phyloP scores from a whole-genome alignment of 2,797 vertebrate species.

The Pseudomugil tenellus region DNA sequence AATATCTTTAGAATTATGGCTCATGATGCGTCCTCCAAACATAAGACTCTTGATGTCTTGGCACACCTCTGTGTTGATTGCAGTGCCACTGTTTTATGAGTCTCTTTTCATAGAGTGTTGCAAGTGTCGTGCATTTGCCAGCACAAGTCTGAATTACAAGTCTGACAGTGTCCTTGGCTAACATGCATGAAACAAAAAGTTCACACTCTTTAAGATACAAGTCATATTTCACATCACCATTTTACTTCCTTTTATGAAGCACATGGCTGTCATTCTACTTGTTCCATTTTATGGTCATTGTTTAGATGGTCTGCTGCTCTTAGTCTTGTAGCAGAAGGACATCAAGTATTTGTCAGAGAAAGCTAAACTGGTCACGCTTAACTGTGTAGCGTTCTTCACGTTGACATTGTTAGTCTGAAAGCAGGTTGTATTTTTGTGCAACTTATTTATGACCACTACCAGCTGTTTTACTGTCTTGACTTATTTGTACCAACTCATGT shows the following conservation, averaged over 20 bases:
- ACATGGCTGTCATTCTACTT: not conserved
- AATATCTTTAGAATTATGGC: slow-evolving; percentile 62
- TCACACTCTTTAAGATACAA: slow-evolving; percentile 14
- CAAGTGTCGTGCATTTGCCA: slow-evolving; percentile 66
- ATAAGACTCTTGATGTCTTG: slow-evolving; percentile 69
- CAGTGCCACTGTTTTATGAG: slow-evolving; percentile 65
- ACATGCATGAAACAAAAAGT: slow-evolving; percentile 38
- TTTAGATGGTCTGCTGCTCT: not conserved
- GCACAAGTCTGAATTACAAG: slow-evolving; percentile 35
- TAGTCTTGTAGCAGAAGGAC: not conserved
- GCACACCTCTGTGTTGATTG: slow-evolving; percentile 48
- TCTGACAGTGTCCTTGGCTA: slow-evolving; percentile 54
- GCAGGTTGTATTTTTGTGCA: not conserved
- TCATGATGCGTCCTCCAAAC: slow-evolving; percentile 62
- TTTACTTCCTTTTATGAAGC: slow-evolving; percentile 5
- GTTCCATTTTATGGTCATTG: not conserved
- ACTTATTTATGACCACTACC: not conserved
- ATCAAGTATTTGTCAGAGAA: not conserved
- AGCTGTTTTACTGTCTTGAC: not conserved
- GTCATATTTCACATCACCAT: slow-evolving; percentile 32
- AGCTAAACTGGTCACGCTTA: slow-evolving; percentile 3
- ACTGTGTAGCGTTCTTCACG: not conserved
- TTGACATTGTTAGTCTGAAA: not conserved
- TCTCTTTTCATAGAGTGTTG: slow-evolving; percentile 61
- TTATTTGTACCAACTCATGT: slow-evolving; percentile 1